These are phyloP conservation scores for Zhengitettix transpicula DNA, from an alignment of 2,888 invertebrate species.

Conservation along the genomic window DNA sequence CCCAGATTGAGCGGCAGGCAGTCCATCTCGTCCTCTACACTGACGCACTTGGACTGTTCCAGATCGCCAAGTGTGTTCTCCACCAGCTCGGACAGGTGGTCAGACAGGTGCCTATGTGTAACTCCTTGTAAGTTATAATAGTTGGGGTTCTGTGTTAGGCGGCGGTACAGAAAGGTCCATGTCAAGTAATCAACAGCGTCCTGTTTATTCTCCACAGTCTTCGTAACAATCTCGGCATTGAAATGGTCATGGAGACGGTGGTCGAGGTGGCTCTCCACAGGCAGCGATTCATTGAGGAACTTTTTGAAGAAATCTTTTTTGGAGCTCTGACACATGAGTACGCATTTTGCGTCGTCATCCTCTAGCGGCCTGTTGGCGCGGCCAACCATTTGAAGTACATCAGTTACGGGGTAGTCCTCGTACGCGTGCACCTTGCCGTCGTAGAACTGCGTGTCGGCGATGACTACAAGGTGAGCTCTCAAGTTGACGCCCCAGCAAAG, in stretches of 20 bases:
- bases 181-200: conserved; percentile 99
- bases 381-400: conserved; percentile 95
- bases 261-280: conserved; percentile 95
- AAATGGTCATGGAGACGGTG: conserved; percentile 97
- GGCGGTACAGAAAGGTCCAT: conserved; percentile 94
- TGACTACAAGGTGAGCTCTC: conserved; percentile 81
- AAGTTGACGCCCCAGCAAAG: conserved; percentile 87
- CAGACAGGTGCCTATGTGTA: conserved; percentile 91
- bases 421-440: conserved; percentile 66
- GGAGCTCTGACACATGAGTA: conserved; percentile 90
- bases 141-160: conserved; percentile 97
- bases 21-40: conserved; percentile 96
- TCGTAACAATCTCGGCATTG: conserved; percentile 98
- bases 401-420: conserved; percentile 95
- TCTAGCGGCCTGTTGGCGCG: conserved; percentile 83
- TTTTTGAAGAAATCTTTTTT: conserved; percentile 99
- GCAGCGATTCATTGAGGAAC: conserved; percentile 89
- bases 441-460: conserved; percentile 91
- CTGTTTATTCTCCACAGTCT: conserved; percentile 99
- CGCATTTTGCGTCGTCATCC: conserved; percentile 87
- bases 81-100: conserved; percentile 94
- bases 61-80: conserved; percentile 88
- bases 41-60: conserved; percentile 93
- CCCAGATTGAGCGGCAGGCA: conserved; percentile 92
- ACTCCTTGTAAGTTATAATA: conserved; percentile 97